These are phyloP conservation scores for Congeria kusceri DNA, from an alignment of 2,888 invertebrate genomes.

Conservation along the genomic window DNA sequence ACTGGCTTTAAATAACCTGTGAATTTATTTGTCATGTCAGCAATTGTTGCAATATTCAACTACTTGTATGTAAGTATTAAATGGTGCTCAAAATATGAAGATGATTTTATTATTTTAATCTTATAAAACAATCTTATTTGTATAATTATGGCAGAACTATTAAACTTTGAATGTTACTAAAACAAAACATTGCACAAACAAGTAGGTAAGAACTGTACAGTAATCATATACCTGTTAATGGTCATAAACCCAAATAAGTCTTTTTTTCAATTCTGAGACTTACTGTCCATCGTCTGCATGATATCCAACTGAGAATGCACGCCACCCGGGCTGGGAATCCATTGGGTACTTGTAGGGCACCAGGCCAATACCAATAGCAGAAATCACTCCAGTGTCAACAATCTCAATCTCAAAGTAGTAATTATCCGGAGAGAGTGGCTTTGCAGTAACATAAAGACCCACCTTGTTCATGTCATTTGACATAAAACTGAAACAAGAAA, in stretches of 20 bases:
- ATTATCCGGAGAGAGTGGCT: constrained; percentile 81
- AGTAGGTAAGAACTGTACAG: too few species aligned
- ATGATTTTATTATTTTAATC: too few species aligned
- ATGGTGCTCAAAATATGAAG: too few species aligned
- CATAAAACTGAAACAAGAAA: constrained; percentile 79
- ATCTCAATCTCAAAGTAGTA: constrained; percentile 85
- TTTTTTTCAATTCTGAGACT: constrained; percentile 41
- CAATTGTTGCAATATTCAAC: too few species aligned
- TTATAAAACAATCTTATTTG: too few species aligned
- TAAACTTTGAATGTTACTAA: too few species aligned
- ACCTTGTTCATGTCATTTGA: constrained; percentile 82
- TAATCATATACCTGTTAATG: too few species aligned
- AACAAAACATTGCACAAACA: too few species aligned
- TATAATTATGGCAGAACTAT: too few species aligned
- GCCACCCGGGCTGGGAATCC: constrained; percentile 85
- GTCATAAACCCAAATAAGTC: too few species aligned
- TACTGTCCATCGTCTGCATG: constrained; percentile 86
- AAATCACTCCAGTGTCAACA: constrained; percentile 81
- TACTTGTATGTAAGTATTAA: too few species aligned
- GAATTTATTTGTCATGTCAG: constrained; percentile 31
- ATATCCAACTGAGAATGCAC: constrained; percentile 85
- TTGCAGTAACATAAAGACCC: constrained; percentile 84
- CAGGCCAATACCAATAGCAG: constrained; percentile 84
- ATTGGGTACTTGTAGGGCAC: constrained; percentile 84
- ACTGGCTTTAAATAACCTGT: constrained; percentile 84